Base-by-base conservation (phyloP, 1,140 invertebrate genomes). In the Dendroctonus valens region DNA sequence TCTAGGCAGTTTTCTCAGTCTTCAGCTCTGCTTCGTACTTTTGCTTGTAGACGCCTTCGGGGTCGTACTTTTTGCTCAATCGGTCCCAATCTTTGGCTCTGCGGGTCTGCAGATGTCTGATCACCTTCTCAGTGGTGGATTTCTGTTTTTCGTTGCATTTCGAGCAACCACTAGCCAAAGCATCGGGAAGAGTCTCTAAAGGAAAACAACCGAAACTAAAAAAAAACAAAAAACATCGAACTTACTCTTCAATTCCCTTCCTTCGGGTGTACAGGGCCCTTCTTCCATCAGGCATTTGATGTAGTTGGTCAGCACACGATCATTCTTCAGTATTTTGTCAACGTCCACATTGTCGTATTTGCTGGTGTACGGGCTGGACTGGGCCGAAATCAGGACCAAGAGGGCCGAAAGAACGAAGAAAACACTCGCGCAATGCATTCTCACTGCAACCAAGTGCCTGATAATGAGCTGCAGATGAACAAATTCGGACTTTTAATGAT, bases 181-280 rank as follows among this genome's bases (percentile, higher is more conserved):
- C 81, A 57, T 83, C 81, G 5, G 81, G 81, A 37, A 83, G 65
- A n/a, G 75, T 78, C 73, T 76, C 82, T 83, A 72, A 49, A 57
- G 44, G 52, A 60, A 52, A 52, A 0, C 7, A 42, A 7, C 14
- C 14, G 0, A 12, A 58, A 52, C 8, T 42, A 15, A 44, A 26
- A 8, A 14, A 14, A 5, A 15, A 44, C 7, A 0, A 41, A 55
- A 38, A 52, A 52, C 15, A 39, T 8, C 38, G 4, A 4, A 69
- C 83, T 84, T 80, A 88, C 87, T 86, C 79, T 87, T 89, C 26
- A 90, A 73, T 78, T 88, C 84, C 8, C 86, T 84, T 0, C 86
- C 86, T 71, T 89, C 88, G 0, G 85, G 75, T 1, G 88, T 87
- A 68, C 89, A 91, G 0, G 86, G 81, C n/a, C 87, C 88, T 65